Conservation (phyloP, 2,888 invertebrate species). For the Frankliniella intonsa region DNA sequence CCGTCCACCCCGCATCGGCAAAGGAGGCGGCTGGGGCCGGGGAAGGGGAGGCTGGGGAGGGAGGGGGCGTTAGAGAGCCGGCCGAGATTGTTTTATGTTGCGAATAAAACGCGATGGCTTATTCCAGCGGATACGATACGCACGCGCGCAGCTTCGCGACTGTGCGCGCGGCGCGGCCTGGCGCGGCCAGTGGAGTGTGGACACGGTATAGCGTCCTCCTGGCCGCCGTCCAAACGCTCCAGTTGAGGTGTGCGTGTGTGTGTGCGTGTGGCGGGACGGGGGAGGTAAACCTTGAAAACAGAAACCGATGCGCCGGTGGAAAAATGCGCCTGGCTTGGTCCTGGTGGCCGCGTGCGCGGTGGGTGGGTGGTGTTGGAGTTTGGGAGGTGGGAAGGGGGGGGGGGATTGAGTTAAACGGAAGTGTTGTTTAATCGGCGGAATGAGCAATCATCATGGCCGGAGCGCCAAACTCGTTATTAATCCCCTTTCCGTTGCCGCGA, state of each 20-base stretch:
- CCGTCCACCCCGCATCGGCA: background rate
- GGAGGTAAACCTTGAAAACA: no score
- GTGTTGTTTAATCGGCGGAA: background rate
- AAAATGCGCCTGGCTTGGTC: no score
- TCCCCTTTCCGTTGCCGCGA: background rate
- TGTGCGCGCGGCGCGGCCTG: background rate
- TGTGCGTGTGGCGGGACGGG: no score
- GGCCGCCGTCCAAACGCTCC: background rate
- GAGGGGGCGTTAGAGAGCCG: background rate
- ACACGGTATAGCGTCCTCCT: background rate
- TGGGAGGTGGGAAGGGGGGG: no score
- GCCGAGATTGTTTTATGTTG: constrained; percentile 22
- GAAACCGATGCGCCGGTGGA: no score
- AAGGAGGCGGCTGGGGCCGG: background rate
- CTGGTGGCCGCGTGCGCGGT: no score
- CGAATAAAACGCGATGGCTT: constrained; percentile 22
- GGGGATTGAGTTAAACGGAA: background rate
- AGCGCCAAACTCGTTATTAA: background rate
- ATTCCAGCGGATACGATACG: background rate
- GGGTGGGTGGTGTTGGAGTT: no score
- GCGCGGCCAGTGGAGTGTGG: background rate
- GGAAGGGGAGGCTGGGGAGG: background rate
- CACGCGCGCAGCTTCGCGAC: background rate
- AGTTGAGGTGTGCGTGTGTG: no score
- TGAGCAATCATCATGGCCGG: background rate